A percentile compares a stretch with the other conserved stretches of the same genome.
phyloP scores from a whole-genome alignment of 2,113 vertebrate species.

The Amphiprion percula region DNA sequence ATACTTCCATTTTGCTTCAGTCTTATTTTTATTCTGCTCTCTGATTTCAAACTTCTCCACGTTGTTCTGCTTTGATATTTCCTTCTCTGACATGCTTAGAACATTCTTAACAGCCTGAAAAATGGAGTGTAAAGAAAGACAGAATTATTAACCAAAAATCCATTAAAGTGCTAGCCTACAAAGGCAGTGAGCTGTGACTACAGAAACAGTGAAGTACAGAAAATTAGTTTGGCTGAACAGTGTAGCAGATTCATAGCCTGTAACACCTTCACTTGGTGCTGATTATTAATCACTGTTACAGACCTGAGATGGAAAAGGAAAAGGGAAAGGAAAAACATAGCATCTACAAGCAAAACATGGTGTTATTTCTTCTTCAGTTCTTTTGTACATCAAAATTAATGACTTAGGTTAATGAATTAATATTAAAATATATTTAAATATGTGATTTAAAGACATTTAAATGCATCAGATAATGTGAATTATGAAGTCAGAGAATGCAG shows the following conservation, averaged over 20 bases:
- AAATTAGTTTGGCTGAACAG: too few relatives aligned
- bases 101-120: constrained; percentile 91
- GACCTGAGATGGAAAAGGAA: not conserved
- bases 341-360: too few relatives aligned
- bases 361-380: too few relatives aligned
- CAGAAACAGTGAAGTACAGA: not conserved
- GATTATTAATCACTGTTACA: not conserved
- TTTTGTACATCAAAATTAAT: too few relatives aligned
- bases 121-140: constrained; percentile 11
- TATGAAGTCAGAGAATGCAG: too few relatives aligned
- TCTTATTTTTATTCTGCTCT: constrained; percentile 97
- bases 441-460: too few relatives aligned
- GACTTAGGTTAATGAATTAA: too few relatives aligned
- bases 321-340: too few relatives aligned
- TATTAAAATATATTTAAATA: too few relatives aligned
- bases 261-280: too few relatives aligned
- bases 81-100: constrained; percentile 90
- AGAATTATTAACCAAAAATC: not conserved
- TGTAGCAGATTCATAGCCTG: not conserved
- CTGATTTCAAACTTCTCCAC: constrained; percentile 93
- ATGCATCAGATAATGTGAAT: too few relatives aligned
- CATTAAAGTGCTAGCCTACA: not conserved
- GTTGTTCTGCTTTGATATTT: constrained; percentile 90
- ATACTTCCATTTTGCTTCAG: constrained; percentile 99
- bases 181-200: not conserved